These are phyloP conservation scores for Rhagonycha lutea DNA, from an alignment of 2,888 invertebrate species.

Conservation along the genomic window DNA sequence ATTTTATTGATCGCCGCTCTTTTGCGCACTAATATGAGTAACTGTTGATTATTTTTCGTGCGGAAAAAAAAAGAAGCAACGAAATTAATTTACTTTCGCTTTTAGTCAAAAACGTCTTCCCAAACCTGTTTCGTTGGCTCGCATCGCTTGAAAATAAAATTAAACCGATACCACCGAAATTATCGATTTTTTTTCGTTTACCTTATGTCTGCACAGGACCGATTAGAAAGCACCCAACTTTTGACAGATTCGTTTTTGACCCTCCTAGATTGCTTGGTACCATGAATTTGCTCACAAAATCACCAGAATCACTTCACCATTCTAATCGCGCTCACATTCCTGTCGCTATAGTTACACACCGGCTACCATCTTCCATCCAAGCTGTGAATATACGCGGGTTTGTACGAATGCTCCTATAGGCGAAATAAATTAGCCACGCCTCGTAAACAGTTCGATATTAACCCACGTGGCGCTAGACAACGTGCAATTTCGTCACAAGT, in stretches of 20 bases:
- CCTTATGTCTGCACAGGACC: background rate
- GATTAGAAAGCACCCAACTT: background rate
- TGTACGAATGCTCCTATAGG: constrained; percentile 22
- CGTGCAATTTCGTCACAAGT: constrained; percentile 4
- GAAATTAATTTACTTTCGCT: background rate
- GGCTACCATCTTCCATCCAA: constrained; percentile 12
- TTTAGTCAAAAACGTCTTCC: background rate
- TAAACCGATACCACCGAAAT: background rate
- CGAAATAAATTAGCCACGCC: constrained; percentile 33
- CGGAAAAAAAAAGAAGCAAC: background rate
- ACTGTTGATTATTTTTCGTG: background rate
- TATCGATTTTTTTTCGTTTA: background rate
- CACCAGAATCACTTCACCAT: background rate
- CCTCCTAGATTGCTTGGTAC: background rate
- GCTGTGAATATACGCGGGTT: constrained; percentile 32
- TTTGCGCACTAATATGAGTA: background rate
- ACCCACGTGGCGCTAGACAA: constrained; percentile 21
- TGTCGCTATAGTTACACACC: constrained; percentile 5
- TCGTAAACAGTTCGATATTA: constrained; percentile 26
- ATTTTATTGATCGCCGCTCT: background rate
- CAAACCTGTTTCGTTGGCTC: background rate
- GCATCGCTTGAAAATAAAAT: background rate
- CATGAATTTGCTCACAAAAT: background rate
- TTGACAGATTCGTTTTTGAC: background rate
- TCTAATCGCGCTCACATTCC: constrained; percentile 13